phyloP scores from a whole-genome alignment of 2,888 invertebrate species.

The Doris montereyensis region DNA sequence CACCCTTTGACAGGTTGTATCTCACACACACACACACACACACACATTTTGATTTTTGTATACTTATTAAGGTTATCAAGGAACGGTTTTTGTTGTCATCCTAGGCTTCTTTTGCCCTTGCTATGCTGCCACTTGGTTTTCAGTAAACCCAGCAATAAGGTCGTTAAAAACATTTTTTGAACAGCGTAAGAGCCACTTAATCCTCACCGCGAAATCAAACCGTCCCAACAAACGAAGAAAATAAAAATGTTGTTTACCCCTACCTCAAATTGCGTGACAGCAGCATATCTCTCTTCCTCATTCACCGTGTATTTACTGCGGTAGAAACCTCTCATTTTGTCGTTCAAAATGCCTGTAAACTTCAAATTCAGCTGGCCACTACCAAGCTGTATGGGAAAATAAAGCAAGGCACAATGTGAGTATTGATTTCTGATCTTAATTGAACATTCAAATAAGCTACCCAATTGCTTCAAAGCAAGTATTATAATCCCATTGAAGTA shows the following conservation, averaged over 20 bases:
- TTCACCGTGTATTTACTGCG: constrained; percentile 89
- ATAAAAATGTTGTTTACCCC: neutral
- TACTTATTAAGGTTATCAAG: no score
- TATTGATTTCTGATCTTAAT: neutral
- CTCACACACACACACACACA: no score
- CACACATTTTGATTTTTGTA: no score
- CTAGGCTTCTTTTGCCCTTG: no score
- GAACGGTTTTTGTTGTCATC: no score
- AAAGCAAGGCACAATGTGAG: neutral
- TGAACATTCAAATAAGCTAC: no score
- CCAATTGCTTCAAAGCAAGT: no score
- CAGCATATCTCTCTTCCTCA: constrained; percentile 84
- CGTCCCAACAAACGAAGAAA: neutral
- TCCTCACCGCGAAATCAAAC: neutral
- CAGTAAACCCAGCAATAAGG: no score
- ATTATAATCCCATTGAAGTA: neutral
- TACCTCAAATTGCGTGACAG: constrained; percentile 84
- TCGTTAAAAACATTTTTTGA: no score
- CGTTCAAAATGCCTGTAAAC: constrained; percentile 89
- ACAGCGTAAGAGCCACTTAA: neutral
- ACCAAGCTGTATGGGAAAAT: constrained; percentile 46
- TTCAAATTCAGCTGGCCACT: constrained; percentile 77
- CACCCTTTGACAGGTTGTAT: no score
- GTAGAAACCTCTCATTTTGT: constrained; percentile 95
- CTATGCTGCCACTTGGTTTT: no score